These are phyloP conservation scores for Rallus crepitans DNA, from an alignment of 2,797 vertebrate genomes.

Conservation along the genomic window DNA sequence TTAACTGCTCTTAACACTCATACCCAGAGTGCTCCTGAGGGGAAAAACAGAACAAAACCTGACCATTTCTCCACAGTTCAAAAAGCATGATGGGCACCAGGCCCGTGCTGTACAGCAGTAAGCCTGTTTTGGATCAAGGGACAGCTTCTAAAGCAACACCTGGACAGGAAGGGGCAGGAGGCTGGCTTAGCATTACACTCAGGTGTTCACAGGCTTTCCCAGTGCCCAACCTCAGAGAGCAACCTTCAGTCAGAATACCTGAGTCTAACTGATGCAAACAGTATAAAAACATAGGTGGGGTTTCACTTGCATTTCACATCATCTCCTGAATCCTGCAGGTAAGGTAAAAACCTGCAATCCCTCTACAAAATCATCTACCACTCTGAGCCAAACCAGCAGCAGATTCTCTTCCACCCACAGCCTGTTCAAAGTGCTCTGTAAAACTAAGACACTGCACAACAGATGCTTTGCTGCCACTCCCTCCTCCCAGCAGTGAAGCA, in stretches of 20 bases:
- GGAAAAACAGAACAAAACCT: neutral
- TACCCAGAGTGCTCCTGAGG: neutral
- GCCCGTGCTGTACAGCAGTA: neutral
- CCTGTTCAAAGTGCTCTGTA: conserved; percentile 30
- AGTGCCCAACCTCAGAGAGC: conserved; percentile 47
- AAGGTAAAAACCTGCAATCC: conserved; percentile 47
- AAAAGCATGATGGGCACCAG: neutral
- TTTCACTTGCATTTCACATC: conserved; percentile 60
- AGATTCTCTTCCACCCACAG: conserved; percentile 7
- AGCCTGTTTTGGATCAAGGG: neutral
- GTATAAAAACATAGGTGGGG: neutral
- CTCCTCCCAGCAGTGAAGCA: neutral
- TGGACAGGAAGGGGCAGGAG: neutral
- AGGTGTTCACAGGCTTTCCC: conserved; percentile 1
- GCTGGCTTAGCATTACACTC: neutral
- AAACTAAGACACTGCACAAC: conserved; percentile 29
- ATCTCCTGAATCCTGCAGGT: conserved; percentile 57
- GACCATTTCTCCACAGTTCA: neutral
- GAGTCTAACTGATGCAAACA: conserved; percentile 69
- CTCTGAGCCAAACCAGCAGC: conserved; percentile 56
- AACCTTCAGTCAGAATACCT: conserved; percentile 72
- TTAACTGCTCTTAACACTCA: neutral
- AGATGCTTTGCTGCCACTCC: neutral
- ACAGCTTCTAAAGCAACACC: neutral
- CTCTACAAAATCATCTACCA: conserved; percentile 40